Percentiles rank a stretch among this genome's conserved stretches.
phyloP scores from a whole-genome alignment of 2,888 invertebrate genomes.

The Copidosoma aretas region DNA sequence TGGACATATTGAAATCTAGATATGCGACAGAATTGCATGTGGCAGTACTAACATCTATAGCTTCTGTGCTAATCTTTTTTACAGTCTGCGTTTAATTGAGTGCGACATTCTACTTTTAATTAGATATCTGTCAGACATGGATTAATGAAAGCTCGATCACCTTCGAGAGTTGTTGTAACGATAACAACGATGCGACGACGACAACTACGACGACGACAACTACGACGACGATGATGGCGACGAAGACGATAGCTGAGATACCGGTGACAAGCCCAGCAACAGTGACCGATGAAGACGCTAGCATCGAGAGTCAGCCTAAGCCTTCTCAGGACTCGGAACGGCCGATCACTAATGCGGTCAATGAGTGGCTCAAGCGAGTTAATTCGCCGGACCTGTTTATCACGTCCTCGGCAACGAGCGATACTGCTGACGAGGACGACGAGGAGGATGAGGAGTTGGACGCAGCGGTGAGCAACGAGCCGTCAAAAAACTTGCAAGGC shows the following conservation, averaged over 20 bases:
- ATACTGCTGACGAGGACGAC: constrained; percentile 45
- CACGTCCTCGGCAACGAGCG: constrained; percentile 43
- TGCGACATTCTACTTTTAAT: constrained; percentile 40
- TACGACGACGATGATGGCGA: constrained; percentile 3
- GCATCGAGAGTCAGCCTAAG: constrained; percentile 53
- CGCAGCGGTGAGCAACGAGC: constrained; percentile 43
- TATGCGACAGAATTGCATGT: constrained; percentile 6
- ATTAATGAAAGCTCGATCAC: constrained; percentile 31
- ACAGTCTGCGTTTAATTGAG: constrained; percentile 39
- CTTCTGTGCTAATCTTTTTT: constrained; percentile 36
- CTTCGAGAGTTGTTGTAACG: constrained; percentile 25
- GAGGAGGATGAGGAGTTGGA: constrained; percentile 47
- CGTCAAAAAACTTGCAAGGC: constrained; percentile 67
- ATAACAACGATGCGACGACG: constrained; percentile 12
- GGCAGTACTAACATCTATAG: constrained; percentile 30
- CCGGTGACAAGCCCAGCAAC: too few species aligned
- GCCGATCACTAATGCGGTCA: constrained; percentile 69
- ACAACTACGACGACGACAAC: neutral
- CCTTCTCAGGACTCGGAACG: constrained; percentile 23
- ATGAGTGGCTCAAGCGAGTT: constrained; percentile 66
- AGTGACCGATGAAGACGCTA: constrained; percentile 52
- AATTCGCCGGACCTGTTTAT: constrained; percentile 59
- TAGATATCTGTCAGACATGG: constrained; percentile 36
- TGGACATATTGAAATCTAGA: constrained; percentile 14
- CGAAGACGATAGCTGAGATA: neutral